Evolutionary conservation across 2,797 vertebrate species (phyloP).

Genomic region (Eulemur albifrons): DNA sequence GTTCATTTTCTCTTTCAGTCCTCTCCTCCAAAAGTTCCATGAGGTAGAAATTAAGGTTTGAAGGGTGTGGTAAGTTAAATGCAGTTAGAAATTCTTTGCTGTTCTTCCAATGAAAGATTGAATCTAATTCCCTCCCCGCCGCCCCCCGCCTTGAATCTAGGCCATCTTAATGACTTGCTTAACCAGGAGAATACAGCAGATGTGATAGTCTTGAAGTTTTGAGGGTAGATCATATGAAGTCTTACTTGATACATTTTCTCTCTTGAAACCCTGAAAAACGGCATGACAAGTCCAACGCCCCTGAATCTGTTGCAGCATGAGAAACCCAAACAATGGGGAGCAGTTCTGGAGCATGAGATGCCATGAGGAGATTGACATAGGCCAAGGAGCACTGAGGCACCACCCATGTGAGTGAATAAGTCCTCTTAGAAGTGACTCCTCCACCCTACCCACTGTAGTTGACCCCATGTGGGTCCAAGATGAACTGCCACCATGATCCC

Average conservation of each 20-base stretch:
- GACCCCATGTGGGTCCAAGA: neutral
- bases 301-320: neutral
- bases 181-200: neutral
- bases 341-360: neutral
- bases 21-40: neutral
- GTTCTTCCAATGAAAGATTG: neutral
- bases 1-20: neutral
- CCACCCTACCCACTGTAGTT: neutral
- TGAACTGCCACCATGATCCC: neutral
- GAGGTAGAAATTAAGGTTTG: neutral
- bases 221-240: neutral
- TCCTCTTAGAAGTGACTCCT: neutral
- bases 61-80: neutral
- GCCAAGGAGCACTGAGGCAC: neutral
- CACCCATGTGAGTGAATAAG: neutral
- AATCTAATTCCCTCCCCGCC: neutral
- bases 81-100: neutral
- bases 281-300: neutral
- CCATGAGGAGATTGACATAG: fast-evolving
- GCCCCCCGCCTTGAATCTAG: neutral
- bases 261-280: neutral
- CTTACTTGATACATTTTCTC: neutral
- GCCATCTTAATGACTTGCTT: neutral
- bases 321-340: neutral
- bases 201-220: neutral